Conservation (phyloP, 2,113 vertebrate species). For the Scomber japonicus region DNA sequence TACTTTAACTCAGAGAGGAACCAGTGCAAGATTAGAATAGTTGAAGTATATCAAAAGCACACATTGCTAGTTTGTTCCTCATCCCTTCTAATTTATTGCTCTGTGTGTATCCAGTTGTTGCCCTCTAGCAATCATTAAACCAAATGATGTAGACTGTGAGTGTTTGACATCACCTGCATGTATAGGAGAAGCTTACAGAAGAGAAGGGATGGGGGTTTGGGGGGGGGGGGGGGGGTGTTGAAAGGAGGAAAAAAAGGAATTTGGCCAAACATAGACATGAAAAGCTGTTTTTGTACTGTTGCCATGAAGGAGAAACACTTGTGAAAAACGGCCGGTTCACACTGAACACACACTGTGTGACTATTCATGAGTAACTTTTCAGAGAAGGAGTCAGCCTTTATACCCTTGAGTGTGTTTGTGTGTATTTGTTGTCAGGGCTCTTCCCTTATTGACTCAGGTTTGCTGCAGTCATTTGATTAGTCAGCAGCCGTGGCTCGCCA, state of each 20-base stretch:
- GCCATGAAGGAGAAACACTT: not conserved
- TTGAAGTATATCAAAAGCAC: no score
- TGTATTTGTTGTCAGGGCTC: slow-evolving; percentile 5
- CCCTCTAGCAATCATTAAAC: slow-evolving; percentile 12
- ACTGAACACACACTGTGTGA: not conserved
- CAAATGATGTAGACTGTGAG: not conserved
- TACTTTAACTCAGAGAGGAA: not conserved
- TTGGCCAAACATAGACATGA: not conserved
- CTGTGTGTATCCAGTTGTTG: no score
- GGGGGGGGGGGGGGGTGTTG: not conserved
- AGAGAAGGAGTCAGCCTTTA: not conserved
- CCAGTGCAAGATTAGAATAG: not conserved
- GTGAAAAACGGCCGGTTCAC: not conserved
- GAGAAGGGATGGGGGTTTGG: not conserved
- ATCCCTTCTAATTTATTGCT: no score
- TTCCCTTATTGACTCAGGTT: slow-evolving; percentile 62
- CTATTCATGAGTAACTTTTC: not conserved
- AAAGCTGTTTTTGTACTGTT: not conserved
- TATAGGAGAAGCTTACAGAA: not conserved
- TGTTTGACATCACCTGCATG: not conserved
- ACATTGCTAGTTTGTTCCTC: no score
- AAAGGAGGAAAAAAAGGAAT: not conserved
- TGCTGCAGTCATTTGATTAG: slow-evolving; percentile 55
- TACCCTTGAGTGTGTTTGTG: slow-evolving; percentile 1
- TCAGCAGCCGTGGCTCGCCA: slow-evolving; percentile 42